phyloP scores from a whole-genome alignment of 2,797 vertebrate species.

The Alca torda region DNA sequence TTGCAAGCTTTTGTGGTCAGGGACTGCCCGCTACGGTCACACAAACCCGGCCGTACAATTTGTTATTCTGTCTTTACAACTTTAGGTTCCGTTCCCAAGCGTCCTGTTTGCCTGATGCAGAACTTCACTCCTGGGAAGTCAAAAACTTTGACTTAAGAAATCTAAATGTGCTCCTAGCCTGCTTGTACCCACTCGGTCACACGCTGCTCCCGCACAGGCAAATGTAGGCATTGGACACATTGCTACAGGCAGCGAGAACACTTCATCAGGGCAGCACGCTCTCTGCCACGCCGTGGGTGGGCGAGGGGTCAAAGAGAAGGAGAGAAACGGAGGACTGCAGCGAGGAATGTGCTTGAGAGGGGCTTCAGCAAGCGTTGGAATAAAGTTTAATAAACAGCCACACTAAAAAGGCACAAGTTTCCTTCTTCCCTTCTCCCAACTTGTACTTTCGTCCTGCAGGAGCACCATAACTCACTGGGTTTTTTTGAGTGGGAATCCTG shows the following conservation, averaged over 20 bases:
- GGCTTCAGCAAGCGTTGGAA: background rate
- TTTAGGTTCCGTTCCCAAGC: background rate
- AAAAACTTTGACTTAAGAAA: background rate
- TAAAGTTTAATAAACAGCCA: background rate
- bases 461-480: background rate
- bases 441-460: background rate
- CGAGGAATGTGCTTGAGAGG: background rate
- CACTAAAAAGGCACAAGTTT: background rate
- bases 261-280: background rate
- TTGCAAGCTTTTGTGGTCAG: background rate
- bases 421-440: background rate
- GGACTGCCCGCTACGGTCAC: background rate
- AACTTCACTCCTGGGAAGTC: background rate
- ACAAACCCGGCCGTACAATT: background rate
- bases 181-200: background rate
- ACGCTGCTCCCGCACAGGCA: background rate
- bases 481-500: background rate
- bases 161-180: background rate
- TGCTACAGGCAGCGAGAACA: background rate
- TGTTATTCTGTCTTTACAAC: background rate
- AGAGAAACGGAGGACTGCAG: background rate
- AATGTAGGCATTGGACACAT: background rate
- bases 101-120: background rate
- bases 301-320: background rate
- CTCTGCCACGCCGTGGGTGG: fast-evolving